Evolutionary conservation across 92 coral and sea anemone species (phyloP).

Genomic region (Scolanthus callimorphus): DNA sequence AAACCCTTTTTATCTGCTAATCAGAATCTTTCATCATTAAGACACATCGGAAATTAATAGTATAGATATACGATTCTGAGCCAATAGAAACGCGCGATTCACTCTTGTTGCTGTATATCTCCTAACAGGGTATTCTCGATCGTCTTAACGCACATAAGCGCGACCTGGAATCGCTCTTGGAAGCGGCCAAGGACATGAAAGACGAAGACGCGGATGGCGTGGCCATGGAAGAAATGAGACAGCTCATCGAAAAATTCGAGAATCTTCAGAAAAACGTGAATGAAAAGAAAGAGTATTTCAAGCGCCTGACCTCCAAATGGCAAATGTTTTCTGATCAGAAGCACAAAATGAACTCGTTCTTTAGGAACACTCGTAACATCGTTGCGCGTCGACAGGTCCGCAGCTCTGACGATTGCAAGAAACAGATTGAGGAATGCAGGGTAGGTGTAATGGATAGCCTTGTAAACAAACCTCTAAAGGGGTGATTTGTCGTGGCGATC

Average conservation of each 20-base stretch:
- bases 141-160: constrained; percentile 89
- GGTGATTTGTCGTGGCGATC: too few species aligned
- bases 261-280: constrained; percentile 72
- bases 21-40: too few species aligned
- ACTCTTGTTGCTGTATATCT: too few species aligned
- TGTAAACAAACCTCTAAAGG: too few species aligned
- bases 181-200: constrained; percentile 84
- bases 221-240: constrained; percentile 67
- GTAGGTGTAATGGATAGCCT: constrained; percentile 12
- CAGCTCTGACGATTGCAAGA: constrained; percentile 71
- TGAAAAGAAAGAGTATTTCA: constrained; percentile 81
- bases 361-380: constrained; percentile 78
- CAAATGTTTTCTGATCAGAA: constrained; percentile 77
- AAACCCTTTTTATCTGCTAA: too few species aligned
- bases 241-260: constrained; percentile 81
- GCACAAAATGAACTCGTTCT: constrained; percentile 82
- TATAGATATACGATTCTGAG: too few species aligned
- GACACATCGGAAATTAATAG: too few species aligned
- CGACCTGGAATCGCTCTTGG: constrained; percentile 80
- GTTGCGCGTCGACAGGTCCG: constrained; percentile 68
- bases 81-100: too few species aligned
- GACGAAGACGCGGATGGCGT: constrained; percentile 73
- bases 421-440: constrained; percentile 85
- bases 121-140: constrained; percentile 86
- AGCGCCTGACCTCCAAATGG: constrained; percentile 78